These are phyloP conservation scores for Pristionchus japonicus DNA, from an alignment of 2,888 invertebrate species.

Conservation along the genomic window DNA sequence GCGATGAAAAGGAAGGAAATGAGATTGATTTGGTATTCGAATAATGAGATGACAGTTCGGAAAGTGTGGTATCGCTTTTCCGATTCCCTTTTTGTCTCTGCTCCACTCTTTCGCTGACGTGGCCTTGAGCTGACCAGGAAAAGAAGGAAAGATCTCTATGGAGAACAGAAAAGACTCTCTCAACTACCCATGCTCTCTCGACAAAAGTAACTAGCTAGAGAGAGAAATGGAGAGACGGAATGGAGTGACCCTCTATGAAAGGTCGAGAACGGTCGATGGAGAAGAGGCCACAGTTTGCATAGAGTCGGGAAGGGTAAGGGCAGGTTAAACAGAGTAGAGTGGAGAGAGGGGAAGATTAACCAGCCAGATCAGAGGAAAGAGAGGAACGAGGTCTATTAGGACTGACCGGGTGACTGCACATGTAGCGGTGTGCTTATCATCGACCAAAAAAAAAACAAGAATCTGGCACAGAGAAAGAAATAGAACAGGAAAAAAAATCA, in stretches of 20 bases:
- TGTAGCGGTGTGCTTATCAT: no score
- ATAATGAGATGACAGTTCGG: conserved; percentile 15
- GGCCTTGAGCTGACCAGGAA: conserved; percentile 41
- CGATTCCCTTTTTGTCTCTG: conserved; percentile 24
- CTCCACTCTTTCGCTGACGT: conserved; percentile 41
- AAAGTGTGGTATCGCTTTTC: neutral
- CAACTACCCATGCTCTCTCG: neutral
- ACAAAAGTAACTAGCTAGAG: neutral
- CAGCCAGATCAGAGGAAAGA: neutral
- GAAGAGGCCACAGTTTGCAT: conserved; percentile 29
- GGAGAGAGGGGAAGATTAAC: conserved; percentile 32
- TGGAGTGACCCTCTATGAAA: conserved; percentile 32
- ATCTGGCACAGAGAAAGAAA: neutral
- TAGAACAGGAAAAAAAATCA: neutral
- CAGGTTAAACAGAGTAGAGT: conserved; percentile 31
- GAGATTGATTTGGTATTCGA: neutral
- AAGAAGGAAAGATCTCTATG: neutral
- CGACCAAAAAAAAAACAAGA: neutral
- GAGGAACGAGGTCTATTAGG: neutral
- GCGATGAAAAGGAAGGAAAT: neutral
- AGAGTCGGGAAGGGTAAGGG: conserved; percentile 37
- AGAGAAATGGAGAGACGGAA: neutral
- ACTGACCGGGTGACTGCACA: neutral
- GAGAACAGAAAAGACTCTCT: neutral
- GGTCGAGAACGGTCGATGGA: conserved; percentile 27